These are phyloP conservation scores for Rapana venosa DNA, from an alignment of 2,888 invertebrate species.

Conservation along the genomic window DNA sequence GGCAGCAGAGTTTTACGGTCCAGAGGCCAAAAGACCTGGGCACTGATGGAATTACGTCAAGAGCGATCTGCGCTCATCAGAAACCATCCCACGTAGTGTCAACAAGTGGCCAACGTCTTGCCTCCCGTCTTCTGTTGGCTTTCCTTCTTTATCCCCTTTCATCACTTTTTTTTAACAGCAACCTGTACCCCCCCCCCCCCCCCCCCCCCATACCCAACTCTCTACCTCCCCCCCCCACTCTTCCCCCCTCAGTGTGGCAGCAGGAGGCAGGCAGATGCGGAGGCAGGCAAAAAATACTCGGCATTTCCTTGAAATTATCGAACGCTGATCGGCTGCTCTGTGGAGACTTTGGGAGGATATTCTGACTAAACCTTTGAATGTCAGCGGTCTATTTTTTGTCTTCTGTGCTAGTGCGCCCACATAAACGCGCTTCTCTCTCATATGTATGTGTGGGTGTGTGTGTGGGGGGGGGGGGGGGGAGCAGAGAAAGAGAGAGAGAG, in stretches of 20 bases:
- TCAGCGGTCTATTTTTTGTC: too few relatives aligned
- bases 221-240: not conserved
- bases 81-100: conserved; percentile 36
- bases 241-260: not conserved
- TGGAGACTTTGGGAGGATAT: not conserved
- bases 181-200: not conserved
- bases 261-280: not conserved
- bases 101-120: conserved; percentile 22
- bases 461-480: too few relatives aligned
- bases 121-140: not conserved
- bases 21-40: not conserved
- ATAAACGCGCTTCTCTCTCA: too few relatives aligned
- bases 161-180: conserved; percentile 12
- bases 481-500: too few relatives aligned
- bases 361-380: not conserved
- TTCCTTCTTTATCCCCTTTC: not conserved
- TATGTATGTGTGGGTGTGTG: too few relatives aligned
- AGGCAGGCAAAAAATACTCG: not conserved
- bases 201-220: not conserved
- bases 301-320: conserved; percentile 10
- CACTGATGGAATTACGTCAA: conserved; percentile 33
- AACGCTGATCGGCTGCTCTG: not conserved
- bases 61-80: conserved; percentile 23
- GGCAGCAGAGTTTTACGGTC: not conserved
- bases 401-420: too few relatives aligned